These are phyloP conservation scores for Lagria hirta DNA, from an alignment of 2,888 invertebrate species.

Conservation along the genomic window DNA sequence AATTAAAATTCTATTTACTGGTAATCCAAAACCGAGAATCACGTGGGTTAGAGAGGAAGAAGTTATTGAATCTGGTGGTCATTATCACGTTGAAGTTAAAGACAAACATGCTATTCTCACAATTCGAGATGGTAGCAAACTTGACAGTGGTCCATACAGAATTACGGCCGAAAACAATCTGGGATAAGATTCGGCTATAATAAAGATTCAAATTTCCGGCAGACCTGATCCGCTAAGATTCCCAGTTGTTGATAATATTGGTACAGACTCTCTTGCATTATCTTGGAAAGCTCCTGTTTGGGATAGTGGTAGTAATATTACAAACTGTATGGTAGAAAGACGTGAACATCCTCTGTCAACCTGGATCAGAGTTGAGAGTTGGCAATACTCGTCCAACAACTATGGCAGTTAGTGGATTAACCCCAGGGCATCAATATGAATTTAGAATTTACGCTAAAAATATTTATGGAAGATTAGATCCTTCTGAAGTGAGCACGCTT, in stretches of 20 bases:
- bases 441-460: constrained; percentile 98
- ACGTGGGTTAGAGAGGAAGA: constrained; percentile 94
- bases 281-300: constrained; percentile 95
- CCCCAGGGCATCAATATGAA: constrained; percentile 92
- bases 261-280: constrained; percentile 87
- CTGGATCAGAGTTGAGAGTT: constrained; percentile 94
- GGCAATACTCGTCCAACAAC: constrained; percentile 91
- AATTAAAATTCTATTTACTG: constrained; percentile 98
- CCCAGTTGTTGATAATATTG: constrained; percentile 84
- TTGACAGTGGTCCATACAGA: constrained; percentile 94
- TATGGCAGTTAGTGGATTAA: constrained; percentile 87
- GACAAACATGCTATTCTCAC: constrained; percentile 95
- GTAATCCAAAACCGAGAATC: constrained; percentile 92
- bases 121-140: constrained; percentile 89
- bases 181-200: constrained; percentile 90
- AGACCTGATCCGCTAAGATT: constrained; percentile 96
- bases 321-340: constrained; percentile 94
- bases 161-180: constrained; percentile 95
- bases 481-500: constrained; percentile 85
- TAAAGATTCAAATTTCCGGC: constrained; percentile 93
- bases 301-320: constrained; percentile 97
- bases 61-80: constrained; percentile 86
- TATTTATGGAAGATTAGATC: constrained; percentile 94
- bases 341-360: constrained; percentile 92
- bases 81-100: constrained; percentile 84